Evolutionary conservation across 2,113 vertebrate genomes (phyloP).

Genomic region (Callocephalon fimbriatum): DNA sequence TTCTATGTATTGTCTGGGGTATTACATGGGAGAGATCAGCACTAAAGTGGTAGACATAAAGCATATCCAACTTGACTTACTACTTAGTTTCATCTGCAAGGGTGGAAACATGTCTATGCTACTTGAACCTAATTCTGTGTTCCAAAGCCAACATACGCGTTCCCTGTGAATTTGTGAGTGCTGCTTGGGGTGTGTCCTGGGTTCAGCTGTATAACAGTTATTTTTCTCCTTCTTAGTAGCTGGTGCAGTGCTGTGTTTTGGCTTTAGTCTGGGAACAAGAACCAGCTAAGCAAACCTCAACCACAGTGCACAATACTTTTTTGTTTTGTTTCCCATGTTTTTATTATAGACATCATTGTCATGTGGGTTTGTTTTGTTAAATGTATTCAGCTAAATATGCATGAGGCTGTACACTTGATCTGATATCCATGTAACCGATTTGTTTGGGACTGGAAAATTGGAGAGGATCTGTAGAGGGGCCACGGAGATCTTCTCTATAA

Average conservation of each 20-base stretch:
- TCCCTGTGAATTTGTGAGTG: not conserved
- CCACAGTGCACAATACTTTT: not conserved
- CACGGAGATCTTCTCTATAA: not conserved
- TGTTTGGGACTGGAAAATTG: not conserved
- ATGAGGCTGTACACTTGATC: not conserved
- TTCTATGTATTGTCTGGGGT: not conserved
- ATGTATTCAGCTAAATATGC: not conserved
- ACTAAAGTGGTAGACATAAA: not conserved
- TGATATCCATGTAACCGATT: accelerated
- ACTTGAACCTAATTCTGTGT: not conserved
- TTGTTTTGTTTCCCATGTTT: not conserved
- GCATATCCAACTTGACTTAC: not conserved
- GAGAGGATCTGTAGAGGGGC: not conserved
- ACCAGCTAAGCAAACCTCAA: not conserved
- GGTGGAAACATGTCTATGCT: not conserved
- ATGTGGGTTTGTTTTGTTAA: not conserved
- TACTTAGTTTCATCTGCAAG: not conserved
- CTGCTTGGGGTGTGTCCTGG: not conserved
- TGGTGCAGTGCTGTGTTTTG: not conserved
- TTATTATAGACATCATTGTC: not conserved
- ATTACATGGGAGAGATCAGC: not conserved
- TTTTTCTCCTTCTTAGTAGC: not conserved
- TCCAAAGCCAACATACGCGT: not conserved
- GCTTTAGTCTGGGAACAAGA: not conserved
- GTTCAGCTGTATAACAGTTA: not conserved